Evolutionary conservation across 2,797 vertebrate genomes (phyloP), one percentile per base, ranked within the genome.

Genomic region (Menidia menidia): DNA sequence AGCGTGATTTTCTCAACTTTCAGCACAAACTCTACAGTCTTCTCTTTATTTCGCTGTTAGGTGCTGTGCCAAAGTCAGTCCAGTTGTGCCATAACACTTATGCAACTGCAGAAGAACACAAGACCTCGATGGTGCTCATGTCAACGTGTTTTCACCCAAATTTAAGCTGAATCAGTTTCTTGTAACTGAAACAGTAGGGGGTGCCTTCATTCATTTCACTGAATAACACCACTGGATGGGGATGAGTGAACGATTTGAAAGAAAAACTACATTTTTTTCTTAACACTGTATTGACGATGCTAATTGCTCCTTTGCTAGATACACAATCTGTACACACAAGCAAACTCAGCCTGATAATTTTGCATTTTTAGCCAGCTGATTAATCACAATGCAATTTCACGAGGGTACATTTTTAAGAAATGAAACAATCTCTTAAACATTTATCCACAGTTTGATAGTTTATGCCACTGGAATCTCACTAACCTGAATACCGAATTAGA

Each of bases 1-100:
- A 59, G 45, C 42, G 56, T 84, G 1, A 41, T 68, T 60, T 44
- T 63, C 33, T 51, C 45, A 42, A 48, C 60, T 10, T 6, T 56
- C 52, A 69, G 57, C 67, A 73, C 32, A 80, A 75, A 65, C 54
- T 55, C 53, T 10, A 67, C 80, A 82, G 55, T 82, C 45, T 63
- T n/a, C 30, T 72, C 57, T 79, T 64, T 39, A 62, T 73, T 73
- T 68, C 66, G 47, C 66, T 64, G 52, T 59, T 68, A 58, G 43
- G 42, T 59, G 30, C 69, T 45, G 44, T 41, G 30, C 61, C 42
- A 31, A 35, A 54, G 60, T 55, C 47, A 48, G 19, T 72, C 61
- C 12, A 62, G 39, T 39, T 59, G 69, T 82, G 64, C 50, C 58
- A 53, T 80, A 62, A 84, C 58, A 51, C 19, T 51, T 12, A 44